Conservation (phyloP, 2,113 vertebrate genomes). For the Grammomys surdaster region DNA sequence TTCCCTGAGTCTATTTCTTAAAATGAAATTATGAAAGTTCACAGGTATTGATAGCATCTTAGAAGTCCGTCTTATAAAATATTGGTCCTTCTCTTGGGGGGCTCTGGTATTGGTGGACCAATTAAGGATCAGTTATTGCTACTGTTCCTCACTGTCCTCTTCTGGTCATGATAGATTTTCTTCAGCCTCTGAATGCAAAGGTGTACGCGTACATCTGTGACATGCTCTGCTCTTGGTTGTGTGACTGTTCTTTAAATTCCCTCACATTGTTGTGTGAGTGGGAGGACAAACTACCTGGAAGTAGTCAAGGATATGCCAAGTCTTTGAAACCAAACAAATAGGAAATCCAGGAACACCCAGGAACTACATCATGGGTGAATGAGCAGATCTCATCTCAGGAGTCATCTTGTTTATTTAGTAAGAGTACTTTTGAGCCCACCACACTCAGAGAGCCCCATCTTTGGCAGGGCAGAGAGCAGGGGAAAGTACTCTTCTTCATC, state of each 20-base stretch:
- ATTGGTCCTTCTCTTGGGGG: constrained; percentile 6
- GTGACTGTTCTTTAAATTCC: background rate
- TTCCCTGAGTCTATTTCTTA: background rate
- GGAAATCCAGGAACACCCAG: background rate
- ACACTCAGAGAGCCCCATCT: background rate
- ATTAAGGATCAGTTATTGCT: background rate
- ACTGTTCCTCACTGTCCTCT: background rate
- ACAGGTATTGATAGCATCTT: constrained; percentile 8
- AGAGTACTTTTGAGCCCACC: background rate
- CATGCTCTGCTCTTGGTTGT: background rate
- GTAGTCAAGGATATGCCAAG: background rate
- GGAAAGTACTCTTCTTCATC: background rate
- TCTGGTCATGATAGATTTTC: background rate
- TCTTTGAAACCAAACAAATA: background rate
- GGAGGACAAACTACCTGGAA: background rate
- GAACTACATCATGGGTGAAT: background rate
- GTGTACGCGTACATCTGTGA: no score
- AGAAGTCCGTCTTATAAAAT: background rate
- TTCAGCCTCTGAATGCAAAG: background rate
- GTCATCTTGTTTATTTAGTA: constrained; percentile 14
- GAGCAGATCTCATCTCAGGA: background rate
- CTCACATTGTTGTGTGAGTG: background rate
- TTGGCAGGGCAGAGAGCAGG: background rate
- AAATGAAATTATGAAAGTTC: constrained; percentile 15
- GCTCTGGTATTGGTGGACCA: background rate